Conservation (phyloP, 2,113 vertebrate genomes). For the Promerops cafer region DNA sequence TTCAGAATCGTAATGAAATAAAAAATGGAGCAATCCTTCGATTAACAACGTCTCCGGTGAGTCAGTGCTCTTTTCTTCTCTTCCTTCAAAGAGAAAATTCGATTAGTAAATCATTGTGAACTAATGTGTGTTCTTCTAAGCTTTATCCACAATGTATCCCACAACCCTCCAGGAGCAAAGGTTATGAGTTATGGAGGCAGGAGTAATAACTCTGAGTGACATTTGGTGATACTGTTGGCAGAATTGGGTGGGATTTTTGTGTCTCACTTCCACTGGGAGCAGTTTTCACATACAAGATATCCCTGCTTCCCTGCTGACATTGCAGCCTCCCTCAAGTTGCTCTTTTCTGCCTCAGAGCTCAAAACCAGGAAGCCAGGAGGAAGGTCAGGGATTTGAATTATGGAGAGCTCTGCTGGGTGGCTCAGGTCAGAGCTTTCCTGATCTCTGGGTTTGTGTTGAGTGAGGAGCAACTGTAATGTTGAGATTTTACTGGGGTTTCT, state of each 20-base stretch:
- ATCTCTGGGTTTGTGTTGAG: not conserved
- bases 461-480: not conserved
- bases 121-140: not conserved
- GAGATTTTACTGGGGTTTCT: not conserved
- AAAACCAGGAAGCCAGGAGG: not conserved
- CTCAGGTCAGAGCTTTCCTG: not conserved
- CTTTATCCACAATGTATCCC: not conserved
- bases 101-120: not conserved
- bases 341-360: not conserved
- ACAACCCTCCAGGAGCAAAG: not conserved
- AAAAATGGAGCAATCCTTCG: slow-evolving; percentile 97
- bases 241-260: not conserved
- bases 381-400: not conserved
- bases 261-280: not conserved
- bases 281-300: not conserved
- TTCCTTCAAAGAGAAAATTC: not conserved
- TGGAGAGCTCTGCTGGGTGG: not conserved
- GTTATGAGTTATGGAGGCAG: not conserved
- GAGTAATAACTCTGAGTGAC: not conserved
- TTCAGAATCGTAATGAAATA: slow-evolving; percentile 96
- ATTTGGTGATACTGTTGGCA: not conserved
- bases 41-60: slow-evolving; percentile 92
- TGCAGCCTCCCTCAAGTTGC: not conserved
- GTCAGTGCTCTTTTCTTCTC: slow-evolving; percentile 48
- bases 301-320: not conserved